A percentile compares a stretch with the other conserved stretches of the same genome.
These are phyloP conservation scores for Laspeyria flexula DNA, from an alignment of 2,888 invertebrate species.

Conservation along the genomic window DNA sequence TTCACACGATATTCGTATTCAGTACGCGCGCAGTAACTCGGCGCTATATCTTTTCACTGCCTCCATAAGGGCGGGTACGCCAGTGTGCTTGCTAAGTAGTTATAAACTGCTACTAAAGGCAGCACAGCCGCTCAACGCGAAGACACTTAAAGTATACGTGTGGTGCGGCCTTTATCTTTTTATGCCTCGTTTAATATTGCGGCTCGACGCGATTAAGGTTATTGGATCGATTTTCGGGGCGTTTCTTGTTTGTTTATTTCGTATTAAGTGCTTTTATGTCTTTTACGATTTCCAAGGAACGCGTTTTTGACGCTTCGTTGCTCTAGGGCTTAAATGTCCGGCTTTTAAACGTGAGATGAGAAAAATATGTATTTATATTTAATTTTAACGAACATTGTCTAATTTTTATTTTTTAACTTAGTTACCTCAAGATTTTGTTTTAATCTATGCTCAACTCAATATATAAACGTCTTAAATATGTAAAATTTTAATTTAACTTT, in stretches of 20 bases:
- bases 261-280: constrained; percentile 53
- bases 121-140: constrained; percentile 49
- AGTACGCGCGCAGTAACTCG: constrained; percentile 57
- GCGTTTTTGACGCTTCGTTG: constrained; percentile 38
- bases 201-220: constrained; percentile 58
- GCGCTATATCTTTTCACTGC: constrained; percentile 77
- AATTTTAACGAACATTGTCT: no score
- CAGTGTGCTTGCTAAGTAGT: constrained; percentile 69
- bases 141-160: constrained; percentile 62
- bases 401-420: no score
- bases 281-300: constrained; percentile 43
- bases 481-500: no score
- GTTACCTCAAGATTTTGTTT: no score
- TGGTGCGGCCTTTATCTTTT: constrained; percentile 62
- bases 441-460: no score
- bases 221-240: constrained; percentile 55
- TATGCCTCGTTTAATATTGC: constrained; percentile 61
- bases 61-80: constrained; percentile 69
- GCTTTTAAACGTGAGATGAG: background rate
- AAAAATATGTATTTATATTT: background rate
- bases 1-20: constrained; percentile 77
- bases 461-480: no score
- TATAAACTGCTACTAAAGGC: constrained; percentile 70
- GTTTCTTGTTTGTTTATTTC: constrained; percentile 56
- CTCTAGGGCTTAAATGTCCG: constrained; percentile 31